Evolutionary conservation across 2,113 vertebrate species (phyloP).

Genomic region (Microcebus tavaratra): DNA sequence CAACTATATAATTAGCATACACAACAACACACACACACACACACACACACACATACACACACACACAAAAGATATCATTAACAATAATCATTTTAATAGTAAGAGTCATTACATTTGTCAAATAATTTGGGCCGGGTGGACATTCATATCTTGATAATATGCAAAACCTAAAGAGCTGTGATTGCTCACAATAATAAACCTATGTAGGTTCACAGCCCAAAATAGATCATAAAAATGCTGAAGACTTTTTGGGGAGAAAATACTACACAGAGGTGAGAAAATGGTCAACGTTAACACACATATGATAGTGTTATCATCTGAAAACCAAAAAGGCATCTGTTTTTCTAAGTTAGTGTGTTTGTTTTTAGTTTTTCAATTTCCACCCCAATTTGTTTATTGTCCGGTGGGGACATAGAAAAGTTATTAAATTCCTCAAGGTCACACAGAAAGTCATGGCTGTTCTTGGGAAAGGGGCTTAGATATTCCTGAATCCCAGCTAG

Average conservation of each 20-base stretch:
- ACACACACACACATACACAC: too few species aligned
- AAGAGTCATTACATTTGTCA: not conserved
- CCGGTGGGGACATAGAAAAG: constrained; percentile 17
- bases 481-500: not conserved
- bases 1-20: not conserved
- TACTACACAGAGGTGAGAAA: not conserved
- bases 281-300: not conserved
- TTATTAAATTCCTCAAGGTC: constrained; percentile 71
- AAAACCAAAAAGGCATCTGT: not conserved
- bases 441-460: not conserved
- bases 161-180: not conserved
- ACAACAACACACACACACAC: too few species aligned
- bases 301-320: not conserved
- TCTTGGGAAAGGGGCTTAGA: constrained; percentile 19
- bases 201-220: not conserved
- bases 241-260: not conserved
- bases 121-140: not conserved
- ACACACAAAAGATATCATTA: not conserved
- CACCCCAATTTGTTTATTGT: constrained; percentile 59
- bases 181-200: not conserved
- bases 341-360: not conserved
- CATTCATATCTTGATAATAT: not conserved
- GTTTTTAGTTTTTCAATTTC: constrained; percentile 50
- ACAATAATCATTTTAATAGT: not conserved
- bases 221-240: not conserved